Evolutionary conservation across 2,888 invertebrate species (phyloP).

Genomic region (Cheilosia scutellata): DNA sequence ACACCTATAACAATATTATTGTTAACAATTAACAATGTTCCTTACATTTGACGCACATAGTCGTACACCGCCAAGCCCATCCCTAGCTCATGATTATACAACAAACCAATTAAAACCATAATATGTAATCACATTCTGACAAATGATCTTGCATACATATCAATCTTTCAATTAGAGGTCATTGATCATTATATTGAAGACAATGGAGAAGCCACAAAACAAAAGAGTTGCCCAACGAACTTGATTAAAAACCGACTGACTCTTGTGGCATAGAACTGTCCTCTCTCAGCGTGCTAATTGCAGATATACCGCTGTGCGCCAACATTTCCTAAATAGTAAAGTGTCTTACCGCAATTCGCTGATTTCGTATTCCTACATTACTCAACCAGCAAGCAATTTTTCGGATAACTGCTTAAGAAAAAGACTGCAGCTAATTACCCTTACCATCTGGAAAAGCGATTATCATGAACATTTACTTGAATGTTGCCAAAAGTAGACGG

Average conservation of each 20-base stretch:
- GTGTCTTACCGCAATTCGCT: slow-evolving; percentile 16
- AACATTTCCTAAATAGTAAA: slow-evolving; percentile 21
- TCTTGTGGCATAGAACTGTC: slow-evolving; percentile 19
- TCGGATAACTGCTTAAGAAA: slow-evolving; percentile 22
- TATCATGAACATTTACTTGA: slow-evolving; percentile 21
- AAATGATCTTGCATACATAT: slow-evolving; percentile 26
- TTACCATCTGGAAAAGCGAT: slow-evolving; percentile 43
- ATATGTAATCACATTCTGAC: background rate
- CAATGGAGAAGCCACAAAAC: slow-evolving; percentile 10
- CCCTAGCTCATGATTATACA: background rate
- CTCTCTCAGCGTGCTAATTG: slow-evolving; percentile 3
- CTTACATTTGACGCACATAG: too few species aligned
- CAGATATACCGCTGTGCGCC: background rate
- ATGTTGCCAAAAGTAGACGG: slow-evolving; percentile 26
- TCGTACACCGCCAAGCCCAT: background rate
- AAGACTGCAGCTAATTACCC: slow-evolving; percentile 56
- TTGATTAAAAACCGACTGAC: slow-evolving; percentile 38
- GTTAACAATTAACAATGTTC: too few species aligned
- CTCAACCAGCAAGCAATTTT: slow-evolving; percentile 32
- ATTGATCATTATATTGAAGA: slow-evolving; percentile 9
- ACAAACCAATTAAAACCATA: background rate
- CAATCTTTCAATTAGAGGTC: slow-evolving; percentile 22
- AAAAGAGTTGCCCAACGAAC: slow-evolving; percentile 60
- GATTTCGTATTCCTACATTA: slow-evolving; percentile 32
- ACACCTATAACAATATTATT: too few species aligned